A percentile compares a stretch with the other conserved stretches of the same genome.
phyloP scores from a whole-genome alignment of 2,797 vertebrate genomes.

The Delichon dasypus region DNA sequence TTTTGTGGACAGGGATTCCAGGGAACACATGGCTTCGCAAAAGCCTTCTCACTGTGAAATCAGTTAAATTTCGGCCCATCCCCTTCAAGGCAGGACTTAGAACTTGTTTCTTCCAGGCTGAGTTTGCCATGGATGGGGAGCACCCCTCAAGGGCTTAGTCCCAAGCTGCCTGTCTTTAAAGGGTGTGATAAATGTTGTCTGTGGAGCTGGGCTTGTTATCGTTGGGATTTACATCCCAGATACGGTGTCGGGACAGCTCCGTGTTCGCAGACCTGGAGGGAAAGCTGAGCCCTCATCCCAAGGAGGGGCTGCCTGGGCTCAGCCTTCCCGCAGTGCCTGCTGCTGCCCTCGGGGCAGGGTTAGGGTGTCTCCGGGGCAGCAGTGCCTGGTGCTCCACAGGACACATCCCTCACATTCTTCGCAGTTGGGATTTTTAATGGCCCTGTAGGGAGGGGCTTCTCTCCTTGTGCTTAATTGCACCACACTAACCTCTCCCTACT shows the following conservation, averaged over 20 bases:
- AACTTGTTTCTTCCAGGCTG: background rate
- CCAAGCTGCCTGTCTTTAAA: background rate
- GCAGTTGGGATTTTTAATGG: accelerated
- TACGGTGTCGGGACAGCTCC: background rate
- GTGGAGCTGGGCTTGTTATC: constrained; percentile 51
- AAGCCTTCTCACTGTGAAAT: background rate
- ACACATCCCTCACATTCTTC: accelerated
- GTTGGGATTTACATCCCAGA: constrained; percentile 48
- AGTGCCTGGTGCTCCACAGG: background rate
- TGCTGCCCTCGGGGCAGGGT: accelerated
- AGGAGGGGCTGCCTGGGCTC: background rate
- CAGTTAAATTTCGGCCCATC: accelerated
- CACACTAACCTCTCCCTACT: background rate
- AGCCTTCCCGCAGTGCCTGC: background rate
- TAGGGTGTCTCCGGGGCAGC: background rate
- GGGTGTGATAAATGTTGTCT: constrained; percentile 66
- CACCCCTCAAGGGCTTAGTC: background rate
- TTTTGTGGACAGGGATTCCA: background rate
- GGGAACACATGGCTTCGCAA: background rate
- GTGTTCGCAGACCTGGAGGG: constrained; percentile 2
- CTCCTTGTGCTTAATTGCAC: background rate
- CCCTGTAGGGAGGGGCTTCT: accelerated
- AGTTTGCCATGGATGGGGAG: background rate
- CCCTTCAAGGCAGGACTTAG: background rate
- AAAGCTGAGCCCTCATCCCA: background rate